phyloP scores from a whole-genome alignment of 2,113 vertebrate species.

The Psilopogon haemacephalus region DNA sequence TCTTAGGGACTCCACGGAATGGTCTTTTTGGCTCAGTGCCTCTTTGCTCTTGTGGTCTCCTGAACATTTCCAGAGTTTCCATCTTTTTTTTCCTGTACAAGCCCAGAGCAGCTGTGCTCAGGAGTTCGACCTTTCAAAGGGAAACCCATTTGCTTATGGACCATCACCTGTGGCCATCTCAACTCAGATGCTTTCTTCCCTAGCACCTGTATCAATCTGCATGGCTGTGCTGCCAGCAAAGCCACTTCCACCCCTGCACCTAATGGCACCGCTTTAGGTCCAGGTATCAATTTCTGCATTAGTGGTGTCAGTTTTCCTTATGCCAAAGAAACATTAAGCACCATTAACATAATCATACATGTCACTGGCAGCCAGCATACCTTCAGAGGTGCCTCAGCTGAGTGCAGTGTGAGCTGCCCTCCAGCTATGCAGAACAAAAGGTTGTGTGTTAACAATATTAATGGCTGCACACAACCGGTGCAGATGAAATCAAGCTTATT shows the following conservation, averaged over 20 bases:
- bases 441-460: conserved; percentile 60
- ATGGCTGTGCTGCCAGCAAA: neutral
- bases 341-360: conserved; percentile 19
- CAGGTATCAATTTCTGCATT: neutral
- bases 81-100: neutral
- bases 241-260: neutral
- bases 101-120: neutral
- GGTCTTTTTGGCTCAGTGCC: neutral
- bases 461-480: neutral
- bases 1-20: neutral
- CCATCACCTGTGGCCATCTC: neutral
- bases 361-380: neutral
- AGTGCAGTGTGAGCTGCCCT: conserved; percentile 40
- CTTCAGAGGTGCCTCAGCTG: conserved; percentile 34
- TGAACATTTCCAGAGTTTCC: neutral
- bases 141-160: neutral
- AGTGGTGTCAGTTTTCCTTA: neutral
- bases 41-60: neutral
- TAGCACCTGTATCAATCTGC: fast-evolving
- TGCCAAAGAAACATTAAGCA: neutral
- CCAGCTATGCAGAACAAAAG: conserved; percentile 53
- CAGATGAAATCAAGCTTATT: conserved; percentile 58
- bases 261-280: neutral
- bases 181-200: neutral
- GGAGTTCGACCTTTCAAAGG: neutral